Evolutionary conservation across 2,797 vertebrate genomes (phyloP).

Genomic region (Pangasius macronema): DNA sequence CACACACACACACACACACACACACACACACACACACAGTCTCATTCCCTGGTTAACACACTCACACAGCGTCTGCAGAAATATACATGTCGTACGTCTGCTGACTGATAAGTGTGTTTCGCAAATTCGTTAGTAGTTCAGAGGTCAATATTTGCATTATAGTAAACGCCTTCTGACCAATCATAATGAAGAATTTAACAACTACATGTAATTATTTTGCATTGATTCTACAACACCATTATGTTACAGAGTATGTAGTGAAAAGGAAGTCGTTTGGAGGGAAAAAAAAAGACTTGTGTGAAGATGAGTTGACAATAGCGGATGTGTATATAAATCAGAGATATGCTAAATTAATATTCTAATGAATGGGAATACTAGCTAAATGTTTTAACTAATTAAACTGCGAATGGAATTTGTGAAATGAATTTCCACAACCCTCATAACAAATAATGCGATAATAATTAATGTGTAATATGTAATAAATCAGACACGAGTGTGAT

Average conservation of each 20-base stretch:
- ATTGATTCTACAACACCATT: background rate
- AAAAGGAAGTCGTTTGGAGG: too few species aligned
- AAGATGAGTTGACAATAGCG: background rate
- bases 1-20: conserved; percentile 27
- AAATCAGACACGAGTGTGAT: background rate
- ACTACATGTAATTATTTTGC: too few species aligned
- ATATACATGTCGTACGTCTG: background rate
- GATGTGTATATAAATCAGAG: background rate
- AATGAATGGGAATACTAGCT: background rate
- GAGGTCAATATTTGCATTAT: background rate
- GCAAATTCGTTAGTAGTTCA: conserved; percentile 1
- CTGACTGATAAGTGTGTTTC: conserved; percentile 17
- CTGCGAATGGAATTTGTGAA: too few species aligned
- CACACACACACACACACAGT: conserved; percentile 10
- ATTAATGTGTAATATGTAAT: background rate
- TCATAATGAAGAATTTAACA: background rate
- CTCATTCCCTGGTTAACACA: background rate
- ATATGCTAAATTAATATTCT: background rate
- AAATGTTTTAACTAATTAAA: background rate
- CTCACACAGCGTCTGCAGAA: conserved; percentile 18
- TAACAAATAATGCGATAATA: too few species aligned
- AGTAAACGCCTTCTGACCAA: background rate
- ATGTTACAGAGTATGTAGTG: too few species aligned
- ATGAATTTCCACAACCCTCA: background rate
- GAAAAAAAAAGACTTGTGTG: background rate